phyloP scores from a whole-genome alignment of 2,888 invertebrate species.

The Stegana nigrithorax region DNA sequence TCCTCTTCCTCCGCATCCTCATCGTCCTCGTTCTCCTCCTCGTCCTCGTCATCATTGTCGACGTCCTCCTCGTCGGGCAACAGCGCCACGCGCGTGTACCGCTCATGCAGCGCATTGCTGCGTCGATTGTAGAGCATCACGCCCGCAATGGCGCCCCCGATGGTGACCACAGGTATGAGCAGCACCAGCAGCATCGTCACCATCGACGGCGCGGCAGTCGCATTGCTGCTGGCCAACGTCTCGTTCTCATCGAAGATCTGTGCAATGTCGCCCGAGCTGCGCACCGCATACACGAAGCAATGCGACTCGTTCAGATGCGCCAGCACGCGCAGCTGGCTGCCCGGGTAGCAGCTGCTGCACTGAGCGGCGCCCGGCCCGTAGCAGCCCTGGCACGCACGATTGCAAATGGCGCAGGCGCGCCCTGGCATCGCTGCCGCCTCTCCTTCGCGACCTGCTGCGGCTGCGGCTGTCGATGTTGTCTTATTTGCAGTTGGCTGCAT shows the following conservation, averaged over 20 bases:
- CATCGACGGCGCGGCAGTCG: background rate
- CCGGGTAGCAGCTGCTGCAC: slow-evolving; percentile 62
- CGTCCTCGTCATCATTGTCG: slow-evolving; percentile 36
- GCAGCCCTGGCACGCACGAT: slow-evolving; percentile 62
- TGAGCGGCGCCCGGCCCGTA: slow-evolving; percentile 61
- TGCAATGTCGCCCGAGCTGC: slow-evolving; percentile 57
- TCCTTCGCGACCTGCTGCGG: background rate
- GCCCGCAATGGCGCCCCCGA: slow-evolving; percentile 32
- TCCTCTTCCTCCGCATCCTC: background rate
- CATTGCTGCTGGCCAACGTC: background rate
- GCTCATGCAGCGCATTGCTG: slow-evolving; percentile 30
- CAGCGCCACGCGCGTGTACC: slow-evolving; percentile 57
- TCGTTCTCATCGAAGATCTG: background rate
- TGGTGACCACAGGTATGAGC: slow-evolving; percentile 31
- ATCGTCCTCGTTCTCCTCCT: slow-evolving; percentile 41
- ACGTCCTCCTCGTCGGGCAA: slow-evolving; percentile 34
- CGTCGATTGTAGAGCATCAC: slow-evolving; percentile 33
- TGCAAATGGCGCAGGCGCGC: slow-evolving; percentile 55
- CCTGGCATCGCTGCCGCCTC: slow-evolving; percentile 16
- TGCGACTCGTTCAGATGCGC: slow-evolving; percentile 55
- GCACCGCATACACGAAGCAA: slow-evolving; percentile 62
- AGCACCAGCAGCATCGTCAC: background rate
- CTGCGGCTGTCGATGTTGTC: background rate
- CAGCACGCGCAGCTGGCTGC: slow-evolving; percentile 57
- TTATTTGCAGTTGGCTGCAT: too few relatives aligned